A percentile compares a stretch with the other conserved stretches of the same genome.
phyloP scores from a whole-genome alignment of 2,113 vertebrate genomes.

The Urocynchramus pylzowi region DNA sequence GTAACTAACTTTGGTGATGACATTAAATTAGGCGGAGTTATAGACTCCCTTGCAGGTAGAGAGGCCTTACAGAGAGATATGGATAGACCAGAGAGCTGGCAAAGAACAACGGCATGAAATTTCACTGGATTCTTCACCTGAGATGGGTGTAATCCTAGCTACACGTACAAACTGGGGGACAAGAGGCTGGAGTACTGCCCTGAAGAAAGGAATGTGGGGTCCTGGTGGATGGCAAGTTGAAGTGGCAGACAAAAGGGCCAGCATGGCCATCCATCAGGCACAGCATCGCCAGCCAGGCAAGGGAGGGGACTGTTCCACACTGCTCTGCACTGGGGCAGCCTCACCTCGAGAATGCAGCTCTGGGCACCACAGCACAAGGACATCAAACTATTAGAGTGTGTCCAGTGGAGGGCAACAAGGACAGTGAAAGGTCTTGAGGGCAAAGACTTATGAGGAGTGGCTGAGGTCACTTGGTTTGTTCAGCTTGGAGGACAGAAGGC shows the following conservation, averaged over 20 bases:
- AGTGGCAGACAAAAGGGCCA: background rate
- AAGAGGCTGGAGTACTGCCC: background rate
- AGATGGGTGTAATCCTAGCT: background rate
- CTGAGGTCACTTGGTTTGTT: background rate
- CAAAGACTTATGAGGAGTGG: background rate
- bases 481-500: background rate
- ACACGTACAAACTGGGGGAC: background rate
- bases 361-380: background rate
- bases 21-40: background rate
- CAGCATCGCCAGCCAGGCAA: rapidly evolving
- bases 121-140: background rate
- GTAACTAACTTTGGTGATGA: background rate
- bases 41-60: background rate
- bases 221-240: background rate
- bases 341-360: background rate
- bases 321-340: rapidly evolving
- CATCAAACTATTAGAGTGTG: background rate
- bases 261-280: no score
- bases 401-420: background rate
- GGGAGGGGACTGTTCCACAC: background rate
- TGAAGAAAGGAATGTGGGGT: background rate
- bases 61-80: background rate
- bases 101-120: background rate
- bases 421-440: background rate
- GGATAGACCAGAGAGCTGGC: background rate